Evolutionary conservation across 1,140 invertebrate species (phyloP).

Genomic region (Phocides pigmalion): DNA sequence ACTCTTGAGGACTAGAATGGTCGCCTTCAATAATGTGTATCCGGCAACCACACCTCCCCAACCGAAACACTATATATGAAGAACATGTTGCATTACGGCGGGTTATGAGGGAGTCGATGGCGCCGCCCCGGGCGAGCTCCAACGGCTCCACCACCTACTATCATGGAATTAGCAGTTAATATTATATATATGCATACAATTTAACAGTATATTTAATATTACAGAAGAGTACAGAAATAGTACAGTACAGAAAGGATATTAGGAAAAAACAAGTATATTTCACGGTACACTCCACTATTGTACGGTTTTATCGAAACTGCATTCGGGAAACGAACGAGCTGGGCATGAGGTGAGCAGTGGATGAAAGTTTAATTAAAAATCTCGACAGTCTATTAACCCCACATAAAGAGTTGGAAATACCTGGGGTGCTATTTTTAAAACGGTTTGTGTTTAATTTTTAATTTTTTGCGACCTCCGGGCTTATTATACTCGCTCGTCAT

Average conservation of each 20-base stretch:
- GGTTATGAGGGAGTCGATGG: no score
- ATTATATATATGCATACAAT: no score
- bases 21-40: no score
- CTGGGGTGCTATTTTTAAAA: slow-evolving; percentile 16
- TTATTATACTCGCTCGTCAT: background rate
- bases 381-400: slow-evolving; percentile 23
- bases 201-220: no score
- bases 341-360: slow-evolving; percentile 13
- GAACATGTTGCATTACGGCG: no score
- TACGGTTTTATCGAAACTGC: slow-evolving; percentile 5
- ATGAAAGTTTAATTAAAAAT: slow-evolving; percentile 33
- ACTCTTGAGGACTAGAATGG: no score
- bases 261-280: background rate
- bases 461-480: slow-evolving; percentile 5
- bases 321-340: background rate
- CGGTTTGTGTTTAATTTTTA: slow-evolving; percentile 21
- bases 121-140: no score
- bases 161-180: no score
- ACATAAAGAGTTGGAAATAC: slow-evolving; percentile 23
- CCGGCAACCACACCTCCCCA: no score
- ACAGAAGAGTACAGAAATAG: no score
- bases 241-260: background rate
- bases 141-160: no score
- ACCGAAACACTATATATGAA: no score
- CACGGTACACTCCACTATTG: slow-evolving; percentile 1